Conservation (phyloP, 2,888 invertebrate species). For the Agrypnus murinus region DNA sequence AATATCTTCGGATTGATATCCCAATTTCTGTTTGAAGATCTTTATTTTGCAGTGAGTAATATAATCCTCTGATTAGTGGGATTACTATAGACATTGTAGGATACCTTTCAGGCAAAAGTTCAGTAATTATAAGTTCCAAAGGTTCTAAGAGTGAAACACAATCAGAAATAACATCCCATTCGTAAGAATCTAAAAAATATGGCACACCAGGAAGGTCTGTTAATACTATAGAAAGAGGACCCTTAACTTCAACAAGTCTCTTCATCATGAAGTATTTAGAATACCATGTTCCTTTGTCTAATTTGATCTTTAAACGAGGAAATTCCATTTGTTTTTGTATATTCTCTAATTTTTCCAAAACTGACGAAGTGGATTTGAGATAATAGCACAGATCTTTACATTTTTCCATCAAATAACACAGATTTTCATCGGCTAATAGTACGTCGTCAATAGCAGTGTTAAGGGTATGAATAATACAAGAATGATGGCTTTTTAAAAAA, state of each 20-base stretch:
- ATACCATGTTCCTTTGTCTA: not conserved
- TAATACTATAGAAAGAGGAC: conserved; percentile 47
- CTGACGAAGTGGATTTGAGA: not conserved
- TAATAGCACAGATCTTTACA: too few species aligned
- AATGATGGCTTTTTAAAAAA: too few species aligned
- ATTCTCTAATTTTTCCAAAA: not conserved
- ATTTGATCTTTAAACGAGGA: not conserved
- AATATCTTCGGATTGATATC: not conserved
- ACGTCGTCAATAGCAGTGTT: too few species aligned
- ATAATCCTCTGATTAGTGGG: conserved; percentile 53
- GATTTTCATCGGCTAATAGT: too few species aligned
- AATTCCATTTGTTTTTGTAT: not conserved
- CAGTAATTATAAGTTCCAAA: conserved; percentile 50
- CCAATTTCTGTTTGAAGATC: not conserved
- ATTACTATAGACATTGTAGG: conserved; percentile 56
- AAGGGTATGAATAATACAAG: too few species aligned
- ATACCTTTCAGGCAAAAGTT: conserved; percentile 58
- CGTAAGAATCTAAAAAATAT: conserved; percentile 51
- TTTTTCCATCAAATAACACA: too few species aligned
- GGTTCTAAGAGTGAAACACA: conserved; percentile 54
- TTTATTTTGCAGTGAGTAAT: not conserved
- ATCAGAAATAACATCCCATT: conserved; percentile 55
- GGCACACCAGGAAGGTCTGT: conserved; percentile 48
- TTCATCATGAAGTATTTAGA: conserved; percentile 46
- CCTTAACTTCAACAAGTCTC: conserved; percentile 53